Percentiles rank a stretch among this genome's conserved stretches.
Conservation (phyloP, 2,797 vertebrate genomes). For the Glyptemys insculpta region DNA sequence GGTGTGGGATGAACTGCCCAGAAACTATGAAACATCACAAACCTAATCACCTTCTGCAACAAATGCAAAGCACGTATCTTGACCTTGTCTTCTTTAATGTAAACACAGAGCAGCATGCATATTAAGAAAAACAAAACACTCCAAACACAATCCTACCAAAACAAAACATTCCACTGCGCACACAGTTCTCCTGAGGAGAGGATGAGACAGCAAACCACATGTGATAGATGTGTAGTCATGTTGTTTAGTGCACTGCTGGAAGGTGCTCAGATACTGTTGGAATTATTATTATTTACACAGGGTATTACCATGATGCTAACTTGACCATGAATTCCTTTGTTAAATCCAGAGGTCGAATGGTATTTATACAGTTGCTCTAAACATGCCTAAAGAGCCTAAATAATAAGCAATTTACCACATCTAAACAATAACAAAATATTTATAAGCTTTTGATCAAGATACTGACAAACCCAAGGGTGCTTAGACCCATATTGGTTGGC, state of each 20-base stretch:
- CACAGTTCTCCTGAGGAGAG: conserved; percentile 1
- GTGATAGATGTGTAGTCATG: neutral
- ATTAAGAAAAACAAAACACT: neutral
- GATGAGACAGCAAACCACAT: neutral
- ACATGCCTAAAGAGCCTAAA: neutral
- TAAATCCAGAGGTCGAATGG: neutral
- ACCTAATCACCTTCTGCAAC: neutral
- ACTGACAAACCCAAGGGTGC: neutral
- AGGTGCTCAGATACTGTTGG: neutral
- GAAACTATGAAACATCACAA: conserved; percentile 17
- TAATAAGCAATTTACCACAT: neutral
- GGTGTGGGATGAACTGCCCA: neutral
- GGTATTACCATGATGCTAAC: too few species aligned
- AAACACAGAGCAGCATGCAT: neutral
- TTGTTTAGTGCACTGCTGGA: neutral
- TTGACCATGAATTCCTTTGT: too few species aligned
- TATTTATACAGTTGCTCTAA: neutral
- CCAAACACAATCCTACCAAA: neutral
- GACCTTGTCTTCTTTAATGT: neutral
- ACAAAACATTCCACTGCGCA: conserved; percentile 14
- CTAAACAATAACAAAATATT: neutral
- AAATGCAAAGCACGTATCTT: conserved; percentile 9
- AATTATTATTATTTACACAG: neutral
- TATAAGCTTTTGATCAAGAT: neutral
- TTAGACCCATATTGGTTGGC: neutral